A percentile compares a stretch with the other conserved stretches of the same genome.
phyloP scores from a whole-genome alignment of 1,140 invertebrate species.

The Potamilus streckersoni region DNA sequence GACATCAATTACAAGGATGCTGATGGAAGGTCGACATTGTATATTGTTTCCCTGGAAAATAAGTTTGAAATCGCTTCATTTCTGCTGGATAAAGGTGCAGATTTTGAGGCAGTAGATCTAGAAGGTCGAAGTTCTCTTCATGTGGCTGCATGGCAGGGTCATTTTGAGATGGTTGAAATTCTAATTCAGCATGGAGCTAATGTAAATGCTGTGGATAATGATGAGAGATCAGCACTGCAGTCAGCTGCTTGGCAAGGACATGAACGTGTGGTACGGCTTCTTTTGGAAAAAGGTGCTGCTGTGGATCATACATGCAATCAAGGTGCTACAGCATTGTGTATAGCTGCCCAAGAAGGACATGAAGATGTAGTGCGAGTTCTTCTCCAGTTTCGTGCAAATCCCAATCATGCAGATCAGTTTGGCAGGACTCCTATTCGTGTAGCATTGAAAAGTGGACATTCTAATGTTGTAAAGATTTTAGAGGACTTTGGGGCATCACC shows the following conservation, averaged over 20 bases:
- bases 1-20: conserved; percentile 92
- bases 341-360: conserved; percentile 95
- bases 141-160: conserved; percentile 94
- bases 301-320: conserved; percentile 95
- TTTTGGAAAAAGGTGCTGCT: conserved; percentile 74
- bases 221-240: conserved; percentile 89
- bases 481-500: conserved; percentile 65
- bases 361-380: conserved; percentile 89
- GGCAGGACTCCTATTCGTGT: conserved; percentile 84
- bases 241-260: conserved; percentile 97
- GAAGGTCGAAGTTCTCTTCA: conserved; percentile 93
- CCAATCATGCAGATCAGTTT: conserved; percentile 91
- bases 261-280: conserved; percentile 82
- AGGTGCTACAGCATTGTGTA: conserved; percentile 91
- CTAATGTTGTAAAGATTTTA: conserved; percentile 77
- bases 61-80: conserved; percentile 80
- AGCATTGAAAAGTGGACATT: conserved; percentile 82
- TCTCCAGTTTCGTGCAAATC: conserved; percentile 90
- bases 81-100: conserved; percentile 78
- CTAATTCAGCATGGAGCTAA: conserved; percentile 82
- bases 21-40: conserved; percentile 90
- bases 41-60: conserved; percentile 92
- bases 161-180: conserved; percentile 88
- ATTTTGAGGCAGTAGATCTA: conserved; percentile 87
- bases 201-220: conserved; percentile 90